Percentiles rank a stretch among this genome's conserved stretches.
phyloP scores from a whole-genome alignment of 2,113 vertebrate genomes.

The Sorex araneus region DNA sequence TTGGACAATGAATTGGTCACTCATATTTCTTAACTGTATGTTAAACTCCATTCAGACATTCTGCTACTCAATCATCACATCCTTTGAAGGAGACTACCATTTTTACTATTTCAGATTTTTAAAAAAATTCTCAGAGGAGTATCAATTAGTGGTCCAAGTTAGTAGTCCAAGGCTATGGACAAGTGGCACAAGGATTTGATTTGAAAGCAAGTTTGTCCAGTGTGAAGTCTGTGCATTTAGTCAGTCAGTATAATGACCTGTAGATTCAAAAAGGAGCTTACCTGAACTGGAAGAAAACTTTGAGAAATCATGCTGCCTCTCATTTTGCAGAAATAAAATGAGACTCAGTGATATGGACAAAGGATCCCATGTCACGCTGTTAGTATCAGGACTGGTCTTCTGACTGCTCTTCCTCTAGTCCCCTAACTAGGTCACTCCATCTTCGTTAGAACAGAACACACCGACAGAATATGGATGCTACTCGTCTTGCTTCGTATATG shows the following conservation, averaged over 20 bases:
- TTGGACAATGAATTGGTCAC: neutral
- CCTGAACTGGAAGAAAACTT: neutral
- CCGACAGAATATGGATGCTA: rapidly evolving
- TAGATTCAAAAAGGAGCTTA: neutral
- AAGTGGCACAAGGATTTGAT: neutral
- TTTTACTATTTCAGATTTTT: neutral
- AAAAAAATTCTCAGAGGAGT: neutral
- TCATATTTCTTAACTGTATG: neutral
- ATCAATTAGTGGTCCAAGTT: neutral
- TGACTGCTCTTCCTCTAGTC: no score
- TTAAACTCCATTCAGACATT: neutral
- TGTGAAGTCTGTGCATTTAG: neutral
- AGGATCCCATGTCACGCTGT: neutral
- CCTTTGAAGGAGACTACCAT: neutral
- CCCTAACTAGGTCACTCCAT: rapidly evolving
- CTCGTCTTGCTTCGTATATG: neutral
- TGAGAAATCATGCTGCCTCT: neutral
- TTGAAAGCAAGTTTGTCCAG: neutral
- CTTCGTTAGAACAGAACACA: neutral
- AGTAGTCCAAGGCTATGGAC: neutral
- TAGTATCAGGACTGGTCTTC: neutral
- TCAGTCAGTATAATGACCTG: neutral
- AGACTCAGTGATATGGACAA: neutral
- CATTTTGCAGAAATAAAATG: slow-evolving; percentile 21
- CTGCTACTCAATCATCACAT: neutral